A percentile compares a stretch with the other conserved stretches of the same genome.
Evolutionary conservation across 2,113 vertebrate species (phyloP).

Genomic region (Toxotes chatareus): DNA sequence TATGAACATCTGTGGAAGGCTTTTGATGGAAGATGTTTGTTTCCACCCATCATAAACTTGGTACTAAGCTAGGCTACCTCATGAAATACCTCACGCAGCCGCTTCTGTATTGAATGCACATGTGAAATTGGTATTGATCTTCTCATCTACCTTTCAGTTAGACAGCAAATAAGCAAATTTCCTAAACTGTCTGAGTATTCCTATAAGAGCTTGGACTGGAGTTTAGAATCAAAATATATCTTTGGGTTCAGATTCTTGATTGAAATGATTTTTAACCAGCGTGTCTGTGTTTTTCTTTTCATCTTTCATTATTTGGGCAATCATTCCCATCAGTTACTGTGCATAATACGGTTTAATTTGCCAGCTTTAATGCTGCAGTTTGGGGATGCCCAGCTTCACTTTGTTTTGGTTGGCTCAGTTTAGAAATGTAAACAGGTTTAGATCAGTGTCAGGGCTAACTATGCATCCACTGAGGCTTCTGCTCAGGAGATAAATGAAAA

Average conservation of each 20-base stretch:
- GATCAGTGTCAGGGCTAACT: neutral
- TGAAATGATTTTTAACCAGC: neutral
- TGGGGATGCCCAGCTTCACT: neutral
- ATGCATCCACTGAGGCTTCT: neutral
- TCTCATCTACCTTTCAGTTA: constrained; percentile 34
- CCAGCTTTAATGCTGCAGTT: neutral
- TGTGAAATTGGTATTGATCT: constrained; percentile 48
- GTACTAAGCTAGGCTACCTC: constrained; percentile 18
- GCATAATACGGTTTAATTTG: neutral
- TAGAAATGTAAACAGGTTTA: neutral
- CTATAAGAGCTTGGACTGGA: neutral
- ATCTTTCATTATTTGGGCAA: too few species aligned
- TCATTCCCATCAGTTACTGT: neutral
- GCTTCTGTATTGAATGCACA: constrained; percentile 11
- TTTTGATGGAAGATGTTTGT: neutral
- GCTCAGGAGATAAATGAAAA: constrained; percentile 10
- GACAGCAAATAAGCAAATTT: constrained; percentile 31
- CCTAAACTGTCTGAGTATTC: constrained; percentile 2
- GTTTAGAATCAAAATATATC: neutral
- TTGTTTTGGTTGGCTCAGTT: neutral
- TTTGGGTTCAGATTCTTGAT: neutral
- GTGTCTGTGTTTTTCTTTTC: neutral
- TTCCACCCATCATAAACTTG: constrained; percentile 4
- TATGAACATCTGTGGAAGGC: neutral
- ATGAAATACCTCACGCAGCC: constrained; percentile 36